Conservation (phyloP, 2,888 invertebrate species). For the Callyntrura guangdongensis region DNA sequence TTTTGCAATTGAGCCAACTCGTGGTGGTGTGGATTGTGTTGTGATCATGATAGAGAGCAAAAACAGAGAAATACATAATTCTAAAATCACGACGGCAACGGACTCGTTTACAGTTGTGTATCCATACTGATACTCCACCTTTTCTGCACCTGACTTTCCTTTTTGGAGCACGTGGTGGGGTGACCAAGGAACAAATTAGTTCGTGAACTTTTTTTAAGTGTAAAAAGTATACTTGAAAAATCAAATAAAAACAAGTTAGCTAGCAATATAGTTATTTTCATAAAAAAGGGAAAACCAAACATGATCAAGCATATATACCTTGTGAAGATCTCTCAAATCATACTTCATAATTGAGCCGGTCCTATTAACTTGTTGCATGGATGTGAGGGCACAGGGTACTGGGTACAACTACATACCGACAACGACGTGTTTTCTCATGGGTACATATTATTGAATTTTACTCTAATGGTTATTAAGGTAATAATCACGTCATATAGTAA, state of each 20-base stretch:
- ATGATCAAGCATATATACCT: not conserved
- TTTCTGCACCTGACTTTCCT: constrained; percentile 11
- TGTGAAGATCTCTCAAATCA: too few relatives aligned
- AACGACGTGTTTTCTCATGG: too few relatives aligned
- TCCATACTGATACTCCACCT: not conserved
- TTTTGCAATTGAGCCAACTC: not conserved
- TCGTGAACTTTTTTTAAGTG: constrained; percentile 38
- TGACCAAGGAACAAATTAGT: constrained; percentile 4
- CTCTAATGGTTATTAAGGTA: not conserved
- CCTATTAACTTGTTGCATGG: not conserved
- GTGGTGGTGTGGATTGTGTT: not conserved
- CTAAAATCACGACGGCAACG: not conserved
- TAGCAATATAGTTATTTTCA: not conserved
- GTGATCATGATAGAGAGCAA: not conserved
- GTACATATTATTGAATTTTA: too few relatives aligned
- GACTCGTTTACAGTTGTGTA: not conserved
- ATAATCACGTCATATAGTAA: not conserved
- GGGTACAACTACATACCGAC: too few relatives aligned
- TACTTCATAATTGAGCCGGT: too few relatives aligned
- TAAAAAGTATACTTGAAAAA: constrained; percentile 5
- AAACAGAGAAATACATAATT: too few relatives aligned
- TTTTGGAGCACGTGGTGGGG: constrained; percentile 36
- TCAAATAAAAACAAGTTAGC: constrained; percentile 33
- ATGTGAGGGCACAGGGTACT: not conserved
- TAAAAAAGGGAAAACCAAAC: constrained; percentile 16